Evolutionary conservation across 2,113 vertebrate genomes (phyloP), one percentile per base, ranked within the genome.

Genomic region (Aspiorhynchus laticeps): DNA sequence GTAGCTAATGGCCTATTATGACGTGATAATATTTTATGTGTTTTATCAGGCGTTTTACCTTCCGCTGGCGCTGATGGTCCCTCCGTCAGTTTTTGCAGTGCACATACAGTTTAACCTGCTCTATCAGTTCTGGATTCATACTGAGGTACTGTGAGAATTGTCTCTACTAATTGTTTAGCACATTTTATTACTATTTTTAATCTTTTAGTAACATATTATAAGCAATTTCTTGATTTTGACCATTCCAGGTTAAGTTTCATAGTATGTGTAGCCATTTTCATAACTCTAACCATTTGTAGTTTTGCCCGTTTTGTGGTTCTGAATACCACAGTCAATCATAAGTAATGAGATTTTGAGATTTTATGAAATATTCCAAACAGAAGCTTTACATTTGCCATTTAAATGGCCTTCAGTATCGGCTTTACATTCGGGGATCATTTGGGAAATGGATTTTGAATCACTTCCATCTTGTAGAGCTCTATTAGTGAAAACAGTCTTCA

Each of bases 121-220:
- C 71, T 99, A 98, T 91, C 98, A 99, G 88, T 98, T 99, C 93
- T 99, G 98, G 98, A 98, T 99, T 90, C 97, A 99, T 92, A 99
- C 97, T 14, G 96, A 99, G 96, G 98, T 99, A 95, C 95, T 86
- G 8, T 48, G 46, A 7, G 28, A 78, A 33, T 53, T 33, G 74
- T 46, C 41, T 46, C 14, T 48, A 46, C 12, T 76, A 76, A 48
- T 9, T 12, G 41, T 76, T 74, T 28, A 26, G 24, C 6, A 46
- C 38, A 76, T 75, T 74, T 71, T 6, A 41, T 6, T 12, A 14
- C 38, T 26, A 75, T 74, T 74, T 71, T 12, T 14, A 74, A 73
- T 74, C 36, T 43, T 74, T 74, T 74, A 41, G 10, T 73, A 10
- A 36, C 36, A 74, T 21, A 41, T 74, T 69, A 36, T 71, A 21